A percentile compares a stretch with the other conserved stretches of the same genome.
phyloP scores from a whole-genome alignment of 2,113 vertebrate genomes.

The Rhineura floridana region DNA sequence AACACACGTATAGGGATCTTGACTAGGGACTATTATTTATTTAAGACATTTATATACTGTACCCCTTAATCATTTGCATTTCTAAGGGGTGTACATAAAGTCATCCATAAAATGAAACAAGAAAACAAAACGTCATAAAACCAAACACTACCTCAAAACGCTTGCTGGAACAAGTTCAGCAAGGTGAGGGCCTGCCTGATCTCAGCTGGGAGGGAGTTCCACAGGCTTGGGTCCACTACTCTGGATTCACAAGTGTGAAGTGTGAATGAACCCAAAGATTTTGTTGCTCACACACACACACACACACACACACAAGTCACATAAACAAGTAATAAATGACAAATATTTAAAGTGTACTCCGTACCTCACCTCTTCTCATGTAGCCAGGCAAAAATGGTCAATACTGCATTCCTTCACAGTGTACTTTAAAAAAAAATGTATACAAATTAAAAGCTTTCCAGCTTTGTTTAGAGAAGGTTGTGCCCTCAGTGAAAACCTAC shows the following conservation, averaged over 20 bases:
- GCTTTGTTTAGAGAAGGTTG: not conserved
- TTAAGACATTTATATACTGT: too few species aligned
- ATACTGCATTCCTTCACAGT: not conserved
- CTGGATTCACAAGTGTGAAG: not conserved
- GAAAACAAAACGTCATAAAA: too few species aligned
- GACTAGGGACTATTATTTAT: not conserved
- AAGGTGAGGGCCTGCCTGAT: too few species aligned
- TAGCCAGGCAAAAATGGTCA: not conserved
- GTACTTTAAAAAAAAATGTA: not conserved
- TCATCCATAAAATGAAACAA: too few species aligned
- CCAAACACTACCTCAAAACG: too few species aligned
- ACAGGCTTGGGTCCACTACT: too few species aligned
- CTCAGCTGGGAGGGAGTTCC: too few species aligned
- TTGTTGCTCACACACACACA: not conserved
- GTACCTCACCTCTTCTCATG: not conserved
- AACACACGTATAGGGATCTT: not conserved
- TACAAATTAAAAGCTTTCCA: not conserved
- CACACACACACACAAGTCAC: not conserved
- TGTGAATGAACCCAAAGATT: not conserved
- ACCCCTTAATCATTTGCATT: too few species aligned
- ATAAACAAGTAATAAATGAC: not conserved
- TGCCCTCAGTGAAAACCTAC: conserved; percentile 13
- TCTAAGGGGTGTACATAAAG: too few species aligned
- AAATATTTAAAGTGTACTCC: not conserved
- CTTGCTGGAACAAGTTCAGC: too few species aligned